Percentiles rank a stretch among this genome's conserved stretches.
phyloP scores from a whole-genome alignment of 2,113 vertebrate species.

The Emberiza fucata region DNA sequence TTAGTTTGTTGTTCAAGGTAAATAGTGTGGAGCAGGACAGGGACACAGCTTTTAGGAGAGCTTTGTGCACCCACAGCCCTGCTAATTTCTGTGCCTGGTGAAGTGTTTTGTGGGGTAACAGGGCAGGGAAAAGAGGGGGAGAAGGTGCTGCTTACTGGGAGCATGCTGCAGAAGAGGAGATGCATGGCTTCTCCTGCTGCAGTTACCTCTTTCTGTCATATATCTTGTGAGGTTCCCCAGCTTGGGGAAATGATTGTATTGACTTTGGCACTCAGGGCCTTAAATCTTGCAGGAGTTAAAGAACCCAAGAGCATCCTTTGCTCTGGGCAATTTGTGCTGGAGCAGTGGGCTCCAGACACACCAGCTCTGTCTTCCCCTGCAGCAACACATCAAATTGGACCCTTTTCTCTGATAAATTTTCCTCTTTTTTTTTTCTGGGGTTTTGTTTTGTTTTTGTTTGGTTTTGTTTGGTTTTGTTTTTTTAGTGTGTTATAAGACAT shows the following conservation, averaged over 20 bases:
- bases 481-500: neutral
- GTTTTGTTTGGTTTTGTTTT: too few species aligned
- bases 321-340: neutral
- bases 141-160: neutral
- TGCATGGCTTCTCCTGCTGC: neutral
- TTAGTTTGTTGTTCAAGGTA: neutral
- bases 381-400: neutral
- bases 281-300: neutral
- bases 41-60: neutral
- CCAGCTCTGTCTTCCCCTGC: neutral
- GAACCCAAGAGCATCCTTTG: neutral
- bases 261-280: neutral
- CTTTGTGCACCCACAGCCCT: neutral
- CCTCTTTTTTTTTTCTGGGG: neutral
- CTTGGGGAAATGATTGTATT: neutral
- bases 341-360: neutral
- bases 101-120: neutral
- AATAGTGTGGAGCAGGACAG: neutral
- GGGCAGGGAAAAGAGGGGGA: neutral
- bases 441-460: neutral
- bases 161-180: neutral
- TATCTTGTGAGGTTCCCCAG: neutral
- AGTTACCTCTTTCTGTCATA: neutral
- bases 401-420: neutral
- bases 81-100: neutral